Base-by-base conservation (phyloP, 2,797 vertebrate species). In the Spea hammondii region DNA sequence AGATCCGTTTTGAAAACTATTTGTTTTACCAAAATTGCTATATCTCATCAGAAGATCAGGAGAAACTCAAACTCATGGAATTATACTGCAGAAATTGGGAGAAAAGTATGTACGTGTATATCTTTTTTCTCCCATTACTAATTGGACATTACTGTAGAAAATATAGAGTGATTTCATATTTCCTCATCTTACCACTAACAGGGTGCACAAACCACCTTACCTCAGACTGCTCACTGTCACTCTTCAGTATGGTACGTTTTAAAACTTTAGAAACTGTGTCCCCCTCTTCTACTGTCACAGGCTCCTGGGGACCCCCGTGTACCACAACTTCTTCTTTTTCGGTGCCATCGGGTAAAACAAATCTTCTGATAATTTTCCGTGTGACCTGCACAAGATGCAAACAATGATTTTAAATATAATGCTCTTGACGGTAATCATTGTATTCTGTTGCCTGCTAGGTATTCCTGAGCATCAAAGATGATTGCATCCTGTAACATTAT, bases 351-450 rank as follows among this genome's bases (percentile, higher is more conserved):
- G 95, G 83, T 68, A 95, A 94, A 53, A 95, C 82, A 0, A 88
- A 97, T 78, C 95, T 93, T 67, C 89, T 92, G 74, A 98, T 96
- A 85, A 99, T 92, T 87, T 94, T 99, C 77, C 96, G 93, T 10
- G 95, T 97, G 75, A 97, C 94, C 97, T 99, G 72, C 45, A 13
- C 55, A 10, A 59, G 9, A 12, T 59, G 55, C 32, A 32, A 32
- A 32, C 32, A 32, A 32, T 32, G 32, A 32, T 32, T 32, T 32
- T 32, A 32, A 32, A 32, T 32, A 32, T 32, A 32, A 32, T 32
- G 32, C 32, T 32, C 32, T 32, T 32, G 32, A 2, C 32, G 32
- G 32, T 32, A 32, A 32, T 32, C 32, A 32, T 59, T 5, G 55
- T 59, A 59, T 59, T 59, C 4, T 4, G 51, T 11, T 53, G 51